Conservation (phyloP, 2,888 invertebrate genomes). For the Fragum sueziense region DNA sequence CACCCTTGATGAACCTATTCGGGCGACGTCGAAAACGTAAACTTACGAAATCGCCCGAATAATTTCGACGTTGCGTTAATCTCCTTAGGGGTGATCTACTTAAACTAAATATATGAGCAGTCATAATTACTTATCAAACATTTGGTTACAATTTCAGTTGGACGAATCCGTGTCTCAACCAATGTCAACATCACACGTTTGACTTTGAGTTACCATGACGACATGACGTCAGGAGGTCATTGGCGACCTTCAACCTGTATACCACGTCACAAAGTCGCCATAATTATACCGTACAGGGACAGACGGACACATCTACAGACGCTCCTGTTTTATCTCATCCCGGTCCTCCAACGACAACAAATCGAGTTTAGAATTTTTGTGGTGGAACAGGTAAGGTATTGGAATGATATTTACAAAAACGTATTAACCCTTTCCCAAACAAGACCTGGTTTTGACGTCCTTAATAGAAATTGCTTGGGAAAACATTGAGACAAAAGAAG, state of each 20-base stretch:
- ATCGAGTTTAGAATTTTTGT: slow-evolving; percentile 84
- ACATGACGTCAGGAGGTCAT: background rate
- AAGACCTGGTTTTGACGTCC: too few relatives aligned
- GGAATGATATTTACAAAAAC: too few relatives aligned
- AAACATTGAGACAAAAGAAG: too few relatives aligned
- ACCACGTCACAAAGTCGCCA: slow-evolving; percentile 77
- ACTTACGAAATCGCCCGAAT: too few relatives aligned
- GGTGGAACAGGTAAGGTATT: slow-evolving; percentile 83
- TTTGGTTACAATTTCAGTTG: background rate
- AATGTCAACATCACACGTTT: background rate
- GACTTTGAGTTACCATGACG: background rate
- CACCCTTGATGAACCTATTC: too few relatives aligned
- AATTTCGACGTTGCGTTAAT: too few relatives aligned
- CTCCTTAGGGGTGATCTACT: too few relatives aligned
- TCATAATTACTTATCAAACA: background rate
- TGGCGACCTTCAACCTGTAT: slow-evolving; percentile 24
- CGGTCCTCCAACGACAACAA: slow-evolving; percentile 84
- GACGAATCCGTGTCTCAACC: background rate
- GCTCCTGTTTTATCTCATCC: slow-evolving; percentile 83
- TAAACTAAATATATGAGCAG: too few relatives aligned
- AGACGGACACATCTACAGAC: slow-evolving; percentile 83
- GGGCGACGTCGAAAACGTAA: too few relatives aligned
- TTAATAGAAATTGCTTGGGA: too few relatives aligned
- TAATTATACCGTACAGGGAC: slow-evolving; percentile 82
- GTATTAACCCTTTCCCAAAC: too few relatives aligned